phyloP scores from a whole-genome alignment of 2,888 invertebrate species.

The Lamproptera curius region DNA sequence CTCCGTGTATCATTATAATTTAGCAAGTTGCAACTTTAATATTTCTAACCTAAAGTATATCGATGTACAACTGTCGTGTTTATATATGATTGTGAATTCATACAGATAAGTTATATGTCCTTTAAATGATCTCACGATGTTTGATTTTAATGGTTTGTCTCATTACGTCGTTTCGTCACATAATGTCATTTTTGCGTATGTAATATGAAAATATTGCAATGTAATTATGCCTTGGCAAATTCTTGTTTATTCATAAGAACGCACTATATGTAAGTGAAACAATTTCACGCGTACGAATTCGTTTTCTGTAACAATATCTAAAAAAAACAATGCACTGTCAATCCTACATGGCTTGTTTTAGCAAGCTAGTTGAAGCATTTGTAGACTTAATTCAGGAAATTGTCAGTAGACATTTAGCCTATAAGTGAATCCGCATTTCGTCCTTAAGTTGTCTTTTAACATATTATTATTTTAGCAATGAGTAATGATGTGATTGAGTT shows the following conservation, averaged over 20 bases:
- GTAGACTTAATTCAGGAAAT: conserved; percentile 57
- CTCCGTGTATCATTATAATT: neutral
- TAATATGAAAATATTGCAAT: neutral
- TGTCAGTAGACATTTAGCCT: conserved; percentile 57
- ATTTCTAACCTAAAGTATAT: neutral
- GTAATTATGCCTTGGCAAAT: neutral
- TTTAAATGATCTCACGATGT: conserved; percentile 13
- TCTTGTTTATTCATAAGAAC: neutral
- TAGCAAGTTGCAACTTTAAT: conserved; percentile 6
- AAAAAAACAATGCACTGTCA: conserved; percentile 26
- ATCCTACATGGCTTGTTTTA: conserved; percentile 61
- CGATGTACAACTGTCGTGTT: neutral
- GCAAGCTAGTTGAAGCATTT: conserved; percentile 76
- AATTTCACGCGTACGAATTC: neutral
- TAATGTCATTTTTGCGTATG: neutral
- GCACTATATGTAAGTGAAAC: neutral
- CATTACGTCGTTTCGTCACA: neutral
- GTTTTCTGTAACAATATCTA: neutral
- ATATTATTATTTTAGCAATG: conserved; percentile 14
- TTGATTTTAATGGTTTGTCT: conserved; percentile 2
- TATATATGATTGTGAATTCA: neutral
- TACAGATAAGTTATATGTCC: neutral
- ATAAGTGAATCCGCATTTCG: conserved; percentile 31
- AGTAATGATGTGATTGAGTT: conserved; percentile 3
- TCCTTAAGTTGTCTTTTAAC: conserved; percentile 40